Base-by-base conservation (phyloP, 2,888 invertebrate genomes). In the Notodonta dromedarius region DNA sequence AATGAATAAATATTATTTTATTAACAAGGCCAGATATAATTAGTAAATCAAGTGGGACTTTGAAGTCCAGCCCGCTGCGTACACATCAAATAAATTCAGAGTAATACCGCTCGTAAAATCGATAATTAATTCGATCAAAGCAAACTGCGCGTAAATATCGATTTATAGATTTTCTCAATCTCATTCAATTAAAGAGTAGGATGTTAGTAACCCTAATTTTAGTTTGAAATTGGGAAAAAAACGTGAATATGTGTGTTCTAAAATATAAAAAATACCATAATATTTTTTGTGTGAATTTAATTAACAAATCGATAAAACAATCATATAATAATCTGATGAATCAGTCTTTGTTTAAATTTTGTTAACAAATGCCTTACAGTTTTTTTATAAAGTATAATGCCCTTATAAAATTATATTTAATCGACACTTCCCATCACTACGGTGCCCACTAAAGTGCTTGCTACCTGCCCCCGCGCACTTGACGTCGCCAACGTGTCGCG, bases 401-500 rank as follows among this genome's bases (percentile, higher is more conserved):
- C 32, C 54, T 63, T 60, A 54, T 60, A 11, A 48, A 16, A 11
- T 5, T 57, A 58, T 63, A 6, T 16, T 42, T n/a, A 39, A 12
- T 32, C 35, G 11, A 53, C 54, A 44, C 13, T 44, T 56, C 57
- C 7, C 75, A 66, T 1, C 74, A 59, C 76, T 73, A 54, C 50
- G 56, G 51, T 72, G 68, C 69, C 75, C 62, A 71, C 62, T 32
- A 60, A 63, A 66, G 64, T 51, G 64, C 56, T 71, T 65, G 73
- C 80, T 85, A 85, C 85, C 85, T 85, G 85, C 83, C 79, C 78
- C 56, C 59, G 70, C 73, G 80, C 84, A 81, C 83, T 84, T 80
- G 77, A 77, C 71, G 86, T 80, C 85, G 86, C 85, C 85, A 79
- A 72, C 77, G 68, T 72, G 80, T 77, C 84, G 79, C 80, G 76